Percentiles rank a stretch among this genome's conserved stretches.
Conservation (phyloP, 2,113 vertebrate species). For the Urocynchramus pylzowi region DNA sequence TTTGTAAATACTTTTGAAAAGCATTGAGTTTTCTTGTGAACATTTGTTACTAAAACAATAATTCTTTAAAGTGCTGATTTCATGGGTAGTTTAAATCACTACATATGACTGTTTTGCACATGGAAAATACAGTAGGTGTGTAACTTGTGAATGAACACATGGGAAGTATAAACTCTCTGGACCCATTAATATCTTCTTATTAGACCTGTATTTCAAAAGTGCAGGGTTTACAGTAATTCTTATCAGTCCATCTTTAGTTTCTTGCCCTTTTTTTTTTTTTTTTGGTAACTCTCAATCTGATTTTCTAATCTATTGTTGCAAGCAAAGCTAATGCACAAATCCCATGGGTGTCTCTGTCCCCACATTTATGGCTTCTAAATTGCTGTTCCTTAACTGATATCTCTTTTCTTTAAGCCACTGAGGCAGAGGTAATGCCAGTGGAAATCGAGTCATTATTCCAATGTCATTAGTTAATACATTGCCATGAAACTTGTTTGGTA, state of each 20-base stretch:
- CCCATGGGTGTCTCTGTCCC: background rate
- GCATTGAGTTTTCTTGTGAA: background rate
- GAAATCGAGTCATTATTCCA: slow-evolving; percentile 14
- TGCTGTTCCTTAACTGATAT: background rate
- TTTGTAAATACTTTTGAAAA: background rate
- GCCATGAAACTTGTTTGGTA: background rate
- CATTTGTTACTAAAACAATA: background rate
- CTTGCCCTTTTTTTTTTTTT: background rate
- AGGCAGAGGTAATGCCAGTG: background rate
- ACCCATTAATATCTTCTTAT: background rate
- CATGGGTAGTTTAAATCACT: background rate
- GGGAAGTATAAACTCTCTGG: background rate
- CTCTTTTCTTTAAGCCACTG: background rate
- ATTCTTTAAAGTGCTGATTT: background rate
- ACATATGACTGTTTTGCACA: background rate
- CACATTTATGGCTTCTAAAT: background rate
- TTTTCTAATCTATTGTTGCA: background rate
- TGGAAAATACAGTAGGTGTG: background rate
- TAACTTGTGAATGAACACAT: background rate
- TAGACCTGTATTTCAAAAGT: background rate
- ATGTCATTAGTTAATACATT: background rate
- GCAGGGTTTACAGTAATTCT: background rate
- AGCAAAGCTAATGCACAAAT: background rate
- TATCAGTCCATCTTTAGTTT: background rate
- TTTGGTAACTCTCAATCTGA: background rate